phyloP scores from a whole-genome alignment of 2,888 invertebrate genomes.

The Rhingia campestris region DNA sequence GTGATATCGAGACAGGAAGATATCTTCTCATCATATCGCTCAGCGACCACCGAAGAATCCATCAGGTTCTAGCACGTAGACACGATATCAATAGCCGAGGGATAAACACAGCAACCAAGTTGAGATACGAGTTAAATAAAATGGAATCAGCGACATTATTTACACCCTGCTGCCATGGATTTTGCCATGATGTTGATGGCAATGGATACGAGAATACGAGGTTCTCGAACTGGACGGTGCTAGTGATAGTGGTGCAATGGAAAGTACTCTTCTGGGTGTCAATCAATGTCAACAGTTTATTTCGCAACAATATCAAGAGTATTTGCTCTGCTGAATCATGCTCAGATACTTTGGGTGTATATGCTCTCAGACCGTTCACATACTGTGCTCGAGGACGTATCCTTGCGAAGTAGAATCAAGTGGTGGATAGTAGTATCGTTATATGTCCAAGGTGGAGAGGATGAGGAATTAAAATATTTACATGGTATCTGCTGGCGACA shows the following conservation, averaged over 20 bases:
- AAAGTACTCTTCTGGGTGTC: conserved; percentile 56
- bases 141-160: conserved; percentile 33
- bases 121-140: conserved; percentile 6
- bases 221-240: conserved; percentile 8
- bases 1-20: conserved; percentile 41
- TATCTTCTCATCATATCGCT: neutral
- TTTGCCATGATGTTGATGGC: conserved; percentile 18
- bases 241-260: neutral
- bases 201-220: neutral
- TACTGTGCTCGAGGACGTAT: conserved; percentile 14
- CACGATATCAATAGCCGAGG: conserved; percentile 35
- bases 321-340: conserved; percentile 37
- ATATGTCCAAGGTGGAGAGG: too few species aligned
- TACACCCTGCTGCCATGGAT: conserved; percentile 16
- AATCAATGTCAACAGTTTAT: conserved; percentile 68
- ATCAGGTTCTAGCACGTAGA: conserved; percentile 44
- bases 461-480: too few species aligned
- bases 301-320: conserved; percentile 48
- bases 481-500: too few species aligned
- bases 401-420: conserved; percentile 48
- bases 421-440: conserved; percentile 6
- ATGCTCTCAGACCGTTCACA: conserved; percentile 17
- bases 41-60: neutral
- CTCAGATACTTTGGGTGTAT: neutral
- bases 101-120: neutral